Base-by-base conservation (phyloP, 2,888 invertebrate genomes). In the Anthoptus insignis region DNA sequence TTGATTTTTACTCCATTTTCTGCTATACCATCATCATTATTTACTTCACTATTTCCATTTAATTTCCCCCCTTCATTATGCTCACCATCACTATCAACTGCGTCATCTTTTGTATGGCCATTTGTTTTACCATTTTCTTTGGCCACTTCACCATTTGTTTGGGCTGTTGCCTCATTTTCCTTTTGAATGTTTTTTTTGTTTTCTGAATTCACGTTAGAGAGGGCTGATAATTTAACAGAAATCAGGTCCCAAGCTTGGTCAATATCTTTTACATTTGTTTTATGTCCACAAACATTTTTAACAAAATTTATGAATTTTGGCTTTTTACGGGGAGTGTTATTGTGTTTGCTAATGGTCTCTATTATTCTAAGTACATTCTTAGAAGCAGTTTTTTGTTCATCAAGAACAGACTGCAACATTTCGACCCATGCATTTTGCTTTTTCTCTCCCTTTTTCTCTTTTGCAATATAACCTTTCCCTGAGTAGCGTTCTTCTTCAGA, bases 401-500 rank as follows among this genome's bases (percentile, higher is more conserved):
- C 94, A 16, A 97, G 83, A 5, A 96, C 95, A 21, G 94, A 92
- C 65, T 95, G 95, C 13, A 97, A 94, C 83, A 95, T 94, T 79
- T 96, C 95, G 14, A 96, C 93, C 98, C 98, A 99, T 54, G 95
- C 95, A 78, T 96, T 96, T 83, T 99, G 99, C 81, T 98, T 98
- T 71, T 94, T 95, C 81, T 97, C 97, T 7, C 98, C 98, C 87
- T 98, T 98, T 80, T 97, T 97, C 63, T 95, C 94, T 79, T 96
- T 97, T 4, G 96, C 93, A 21, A 95, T 94, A 81, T 96, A 97
- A 45, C 96, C 96, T 86, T 97, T 97, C 0, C 96, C 98, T 7
- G 97, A 96, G 82, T 99, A 99, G 74, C 98, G 96, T 84, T 98
- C 96, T 27, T 96, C 96, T 90, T 99, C 96, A 0, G 96, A 95